Base-by-base conservation (phyloP, 1,140 invertebrate genomes). In the Nasonia giraulti region DNA sequence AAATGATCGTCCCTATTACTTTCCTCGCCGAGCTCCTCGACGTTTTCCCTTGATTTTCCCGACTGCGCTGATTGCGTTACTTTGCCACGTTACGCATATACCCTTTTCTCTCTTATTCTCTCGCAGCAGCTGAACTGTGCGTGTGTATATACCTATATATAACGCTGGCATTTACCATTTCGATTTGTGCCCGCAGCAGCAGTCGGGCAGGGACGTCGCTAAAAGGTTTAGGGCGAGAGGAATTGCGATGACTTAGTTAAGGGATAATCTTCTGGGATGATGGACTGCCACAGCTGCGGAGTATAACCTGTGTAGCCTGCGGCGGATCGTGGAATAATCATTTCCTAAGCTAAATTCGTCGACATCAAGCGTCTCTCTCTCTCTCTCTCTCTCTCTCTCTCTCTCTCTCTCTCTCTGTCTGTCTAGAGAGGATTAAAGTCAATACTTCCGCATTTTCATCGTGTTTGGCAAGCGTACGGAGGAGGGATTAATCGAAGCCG, bases 181-280 rank as follows among this genome's bases (percentile, higher is more conserved):
- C 75, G 47, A 77, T 77, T 77, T 77, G 10, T n/a, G 74, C 14
- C 20, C 10, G 75, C 0, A n/a, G 40, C 44, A 11, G 31, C 40
- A 44, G 40, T 8, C 5, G 40, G 8, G 8, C 40, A 10, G 40
- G 0, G 10, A 44, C 40, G 8, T 44, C 40, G 40, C 40, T 23
- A 20, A 50, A 77, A 77, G 37, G 27, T 11, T 37, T 31, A 80
- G 55, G 62, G 20, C 17, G 50, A 79, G 40, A 55, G 50, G 55
- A 80, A 80, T 80, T 80, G 79, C 79, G n/a, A 71, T 80, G 66
- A 80, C 37, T 80, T 71, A 14, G 79, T 80, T 80, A 80, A 20
- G 79, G 23, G 79, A 80, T 80, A 80, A 80, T 80, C 37, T 80
- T 55, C 33, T 14, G 1, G 79, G 66, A 33, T 80, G 79, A 80